Evolutionary conservation across 2,113 vertebrate genomes (phyloP), one percentile per base, ranked within the genome.

Genomic region (Benitochromis conjunctus): DNA sequence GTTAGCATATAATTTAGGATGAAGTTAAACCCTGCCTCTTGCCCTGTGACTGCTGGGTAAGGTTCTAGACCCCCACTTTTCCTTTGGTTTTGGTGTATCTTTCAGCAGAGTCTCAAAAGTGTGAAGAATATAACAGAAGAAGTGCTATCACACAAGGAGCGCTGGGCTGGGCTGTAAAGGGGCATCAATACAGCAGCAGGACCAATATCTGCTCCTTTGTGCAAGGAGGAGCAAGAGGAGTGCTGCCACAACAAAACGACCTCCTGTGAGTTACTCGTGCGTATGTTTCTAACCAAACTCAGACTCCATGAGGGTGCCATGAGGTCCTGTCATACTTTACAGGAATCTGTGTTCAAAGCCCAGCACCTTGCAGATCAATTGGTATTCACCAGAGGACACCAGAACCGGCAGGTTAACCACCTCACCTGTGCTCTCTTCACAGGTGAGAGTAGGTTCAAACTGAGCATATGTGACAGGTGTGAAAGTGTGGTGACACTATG

Each of bases 181-280:
- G 19, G 34, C 60, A 64, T 64, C 60, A 64, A 38, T 66, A 66
- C 62, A 38, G 62, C 62, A 66, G 34, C 13, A 66, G 60, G 60
- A 64, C 36, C 60, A 13, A 38, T 64, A 64, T 38, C 62, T 66
- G 11, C 34, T 38, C 11, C 19, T 66, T 38, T 66, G 62, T 66
- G 62, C 62, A 13, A 66, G 62, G 62, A 38, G 62, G 62, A 66
- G n/a, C 62, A 0, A 12, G 62, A 66, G 11, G 62, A 66, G 11
- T 38, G 6, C 34, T 13, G 62, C 62, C 3, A 38, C 62, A 66
- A 66, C 19, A 66, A 66, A 66, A 66, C 21, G 62, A 38, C 19
- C 34, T 38, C 34, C 19, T 8, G 34, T 21, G 62, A 0, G 0
- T 21, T 66, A 66, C 62, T 38, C 6, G 1, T 64, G 60, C 38